phyloP scores from a whole-genome alignment of 2,797 vertebrate genomes.

The Cryptoprocta ferox region DNA sequence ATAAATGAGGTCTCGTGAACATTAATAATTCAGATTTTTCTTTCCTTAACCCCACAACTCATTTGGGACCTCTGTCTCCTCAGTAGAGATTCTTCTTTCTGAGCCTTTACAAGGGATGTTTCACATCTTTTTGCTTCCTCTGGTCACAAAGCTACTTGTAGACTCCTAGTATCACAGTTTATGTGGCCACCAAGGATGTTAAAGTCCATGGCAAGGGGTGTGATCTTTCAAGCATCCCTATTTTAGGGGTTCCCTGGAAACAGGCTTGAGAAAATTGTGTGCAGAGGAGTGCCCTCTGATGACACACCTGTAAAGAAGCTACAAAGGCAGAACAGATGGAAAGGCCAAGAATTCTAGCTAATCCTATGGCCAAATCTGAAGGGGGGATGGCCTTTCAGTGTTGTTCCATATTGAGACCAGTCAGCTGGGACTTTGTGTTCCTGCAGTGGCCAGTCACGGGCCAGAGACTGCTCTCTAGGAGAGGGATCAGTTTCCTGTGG shows the following conservation, averaged over 20 bases:
- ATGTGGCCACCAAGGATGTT: background rate
- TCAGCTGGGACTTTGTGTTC: background rate
- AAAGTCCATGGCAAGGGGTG: background rate
- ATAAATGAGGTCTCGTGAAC: background rate
- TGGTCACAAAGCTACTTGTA: background rate
- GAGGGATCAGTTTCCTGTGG: background rate
- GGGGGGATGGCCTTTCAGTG: background rate
- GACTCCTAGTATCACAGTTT: background rate
- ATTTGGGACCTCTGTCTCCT: background rate
- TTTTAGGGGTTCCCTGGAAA: background rate
- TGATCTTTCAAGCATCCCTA: background rate
- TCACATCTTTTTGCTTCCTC: background rate
- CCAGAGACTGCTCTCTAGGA: background rate
- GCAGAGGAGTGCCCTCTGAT: background rate
- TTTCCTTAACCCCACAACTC: background rate
- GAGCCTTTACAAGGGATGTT: background rate
- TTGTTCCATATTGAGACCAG: background rate
- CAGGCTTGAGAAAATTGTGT: background rate
- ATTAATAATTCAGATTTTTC: background rate
- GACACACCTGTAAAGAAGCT: background rate
- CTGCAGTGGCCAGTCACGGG: background rate
- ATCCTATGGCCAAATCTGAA: background rate
- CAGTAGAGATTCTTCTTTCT: background rate
- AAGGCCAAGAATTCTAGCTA: background rate
- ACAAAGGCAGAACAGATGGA: background rate